Base-by-base conservation (phyloP, 2,888 invertebrate species). In the Myathropa florea region DNA sequence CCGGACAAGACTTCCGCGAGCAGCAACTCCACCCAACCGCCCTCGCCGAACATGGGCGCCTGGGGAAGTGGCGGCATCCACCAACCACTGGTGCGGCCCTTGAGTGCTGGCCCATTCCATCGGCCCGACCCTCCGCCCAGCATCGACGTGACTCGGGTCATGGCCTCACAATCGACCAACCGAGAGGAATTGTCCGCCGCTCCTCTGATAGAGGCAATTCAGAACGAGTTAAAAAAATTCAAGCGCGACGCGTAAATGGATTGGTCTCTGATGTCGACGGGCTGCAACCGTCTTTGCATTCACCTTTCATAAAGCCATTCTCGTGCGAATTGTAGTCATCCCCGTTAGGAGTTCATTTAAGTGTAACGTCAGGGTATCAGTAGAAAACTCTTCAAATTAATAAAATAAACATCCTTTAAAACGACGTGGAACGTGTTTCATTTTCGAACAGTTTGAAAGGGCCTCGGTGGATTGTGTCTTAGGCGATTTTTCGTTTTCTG, bases 131-230 rank as follows among this genome's bases (percentile, higher is more conserved):
- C 94, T 14, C 90, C 91, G 59, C 94, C 93, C 93, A 79, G 46
- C 24, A 76, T 89, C 36, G 88, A 88, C 78, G 86, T 87, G 4
- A 82, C 88, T 0, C 78, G 88, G 23, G 88, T 88, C 21, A 60
- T 88, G 21, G 88, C 83, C 26, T 78, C 88, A 18, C 87, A 89
- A 30, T 61, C 83, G 21, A 30, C 88, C 46, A 92, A 92, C 88
- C 90, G 93, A 21, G 88, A 90, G n/a, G 94, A 93, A 67, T 95
- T 97, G 91, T 96, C 97, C 0, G 97, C 97, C 0, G 94, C 97
- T 14, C 97, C 97, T 0, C 94, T 97, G 28, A 97, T 97, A 89
- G 95, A 96, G 60, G 97, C 97, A 88, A 97, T 97, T 90, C 97
- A 96, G 92, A 95, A 95, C 84, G 97, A 97, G 81, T 82, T 93